Conservation (phyloP, 1,140 invertebrate genomes). For the Drosophila simulans region DNA sequence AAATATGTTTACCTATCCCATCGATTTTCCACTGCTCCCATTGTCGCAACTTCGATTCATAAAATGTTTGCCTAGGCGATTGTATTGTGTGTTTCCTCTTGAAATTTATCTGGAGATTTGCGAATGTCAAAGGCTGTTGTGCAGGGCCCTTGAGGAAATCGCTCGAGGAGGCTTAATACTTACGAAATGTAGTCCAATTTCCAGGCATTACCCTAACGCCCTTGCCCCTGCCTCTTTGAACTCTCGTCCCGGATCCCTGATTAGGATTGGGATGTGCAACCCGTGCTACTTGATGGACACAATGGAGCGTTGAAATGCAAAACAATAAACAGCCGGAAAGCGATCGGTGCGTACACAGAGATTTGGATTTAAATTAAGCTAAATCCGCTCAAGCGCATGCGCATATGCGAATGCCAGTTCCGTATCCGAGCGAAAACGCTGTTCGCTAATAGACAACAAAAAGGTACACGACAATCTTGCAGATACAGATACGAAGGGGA, state of each 20-base stretch:
- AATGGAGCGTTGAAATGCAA: conserved; percentile 35
- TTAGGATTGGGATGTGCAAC: conserved; percentile 28
- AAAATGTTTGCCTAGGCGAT: conserved; percentile 43
- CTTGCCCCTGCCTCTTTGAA: conserved; percentile 40
- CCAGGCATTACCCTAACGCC: conserved; percentile 50
- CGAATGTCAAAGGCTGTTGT: conserved; percentile 44
- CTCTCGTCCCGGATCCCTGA: conserved; percentile 27
- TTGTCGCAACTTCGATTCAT: conserved; percentile 15
- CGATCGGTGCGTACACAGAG: conserved; percentile 55
- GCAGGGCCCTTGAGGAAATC: conserved; percentile 16
- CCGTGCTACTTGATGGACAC: conserved; percentile 33
- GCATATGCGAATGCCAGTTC: conserved; percentile 16
- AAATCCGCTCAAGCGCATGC: conserved; percentile 74
- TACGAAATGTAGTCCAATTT: conserved; percentile 57
- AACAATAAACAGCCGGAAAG: conserved; percentile 45
- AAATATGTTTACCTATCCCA: conserved; percentile 22
- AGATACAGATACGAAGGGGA: conserved; percentile 55
- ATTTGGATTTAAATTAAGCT: conserved; percentile 83
- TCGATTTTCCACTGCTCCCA: background rate
- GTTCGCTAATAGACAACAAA: conserved; percentile 78
- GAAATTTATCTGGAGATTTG: conserved; percentile 24
- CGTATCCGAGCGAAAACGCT: conserved; percentile 42
- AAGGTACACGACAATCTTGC: conserved; percentile 66
- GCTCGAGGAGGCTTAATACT: conserved; percentile 46
- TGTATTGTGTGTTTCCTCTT: conserved; percentile 3